These are phyloP conservation scores for Triops longicaudatus DNA, from an alignment of 1,140 invertebrate genomes.

Conservation along the genomic window DNA sequence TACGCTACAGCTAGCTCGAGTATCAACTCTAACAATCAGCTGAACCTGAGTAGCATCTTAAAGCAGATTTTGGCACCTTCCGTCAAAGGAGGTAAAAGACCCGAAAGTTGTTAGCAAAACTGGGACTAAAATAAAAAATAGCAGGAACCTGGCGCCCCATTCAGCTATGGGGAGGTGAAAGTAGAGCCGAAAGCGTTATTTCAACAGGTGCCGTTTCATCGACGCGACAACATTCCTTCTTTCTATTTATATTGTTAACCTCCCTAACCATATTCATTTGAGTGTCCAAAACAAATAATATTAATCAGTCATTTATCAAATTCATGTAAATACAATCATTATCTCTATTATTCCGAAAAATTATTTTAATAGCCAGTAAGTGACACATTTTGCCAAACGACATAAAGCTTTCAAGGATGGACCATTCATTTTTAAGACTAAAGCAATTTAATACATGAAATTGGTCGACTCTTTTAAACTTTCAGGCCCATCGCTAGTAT, in stretches of 20 bases:
- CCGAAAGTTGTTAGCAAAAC: neutral
- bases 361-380: too few relatives aligned
- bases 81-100: neutral
- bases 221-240: neutral
- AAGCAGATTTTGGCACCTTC: neutral
- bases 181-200: neutral
- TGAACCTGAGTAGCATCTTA: neutral
- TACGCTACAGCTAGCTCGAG: neutral
- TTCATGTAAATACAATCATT: neutral
- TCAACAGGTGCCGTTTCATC: neutral
- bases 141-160: neutral
- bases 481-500: too few relatives aligned
- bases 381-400: too few relatives aligned
- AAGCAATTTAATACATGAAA: too few relatives aligned
- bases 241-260: neutral
- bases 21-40: neutral
- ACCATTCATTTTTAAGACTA: too few relatives aligned
- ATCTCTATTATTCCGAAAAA: too few relatives aligned
- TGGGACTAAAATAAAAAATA: neutral
- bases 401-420: too few relatives aligned
- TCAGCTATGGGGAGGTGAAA: constrained; percentile 2
- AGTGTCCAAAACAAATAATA: neutral
- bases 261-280: neutral
- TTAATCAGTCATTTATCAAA: neutral
- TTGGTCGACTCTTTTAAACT: too few relatives aligned